Conservation (phyloP, 2,113 vertebrate genomes). For the Octodon degus region DNA sequence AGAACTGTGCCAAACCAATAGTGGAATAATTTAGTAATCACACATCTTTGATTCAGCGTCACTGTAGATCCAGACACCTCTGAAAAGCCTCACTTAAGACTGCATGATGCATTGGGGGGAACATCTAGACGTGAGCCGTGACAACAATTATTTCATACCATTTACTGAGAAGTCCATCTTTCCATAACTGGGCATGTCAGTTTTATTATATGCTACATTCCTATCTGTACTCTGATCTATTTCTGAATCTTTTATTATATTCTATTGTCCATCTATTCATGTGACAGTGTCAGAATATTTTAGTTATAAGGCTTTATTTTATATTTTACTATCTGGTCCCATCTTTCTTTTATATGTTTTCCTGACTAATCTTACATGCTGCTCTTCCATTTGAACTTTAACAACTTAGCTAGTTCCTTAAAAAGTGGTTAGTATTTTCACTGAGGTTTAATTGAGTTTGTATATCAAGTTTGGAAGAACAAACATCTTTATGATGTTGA, state of each 20-base stretch:
- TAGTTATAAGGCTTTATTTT: not conserved
- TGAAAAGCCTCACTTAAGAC: not conserved
- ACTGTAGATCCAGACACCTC: not conserved
- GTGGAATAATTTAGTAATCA: not conserved
- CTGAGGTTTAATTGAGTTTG: constrained; percentile 7
- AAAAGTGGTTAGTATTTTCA: not conserved
- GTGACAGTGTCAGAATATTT: not conserved
- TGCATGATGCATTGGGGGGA: not conserved
- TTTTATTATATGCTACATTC: not conserved
- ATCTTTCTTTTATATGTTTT: not conserved
- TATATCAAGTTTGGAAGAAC: not conserved
- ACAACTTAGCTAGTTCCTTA: not conserved
- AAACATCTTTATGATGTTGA: not conserved
- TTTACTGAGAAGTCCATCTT: constrained; percentile 33
- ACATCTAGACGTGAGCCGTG: not conserved
- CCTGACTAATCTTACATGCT: not conserved
- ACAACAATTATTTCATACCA: not conserved
- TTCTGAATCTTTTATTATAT: not conserved
- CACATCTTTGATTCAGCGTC: not conserved
- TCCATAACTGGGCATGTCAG: not conserved
- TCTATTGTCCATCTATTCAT: not conserved
- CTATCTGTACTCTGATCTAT: not conserved
- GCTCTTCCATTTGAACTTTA: not conserved
- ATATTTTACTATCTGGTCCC: not conserved
- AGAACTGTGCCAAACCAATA: not conserved